Percentiles rank a stretch among this genome's conserved stretches.
phyloP scores from a whole-genome alignment of 2,888 invertebrate species.

The Vanessa cardui region DNA sequence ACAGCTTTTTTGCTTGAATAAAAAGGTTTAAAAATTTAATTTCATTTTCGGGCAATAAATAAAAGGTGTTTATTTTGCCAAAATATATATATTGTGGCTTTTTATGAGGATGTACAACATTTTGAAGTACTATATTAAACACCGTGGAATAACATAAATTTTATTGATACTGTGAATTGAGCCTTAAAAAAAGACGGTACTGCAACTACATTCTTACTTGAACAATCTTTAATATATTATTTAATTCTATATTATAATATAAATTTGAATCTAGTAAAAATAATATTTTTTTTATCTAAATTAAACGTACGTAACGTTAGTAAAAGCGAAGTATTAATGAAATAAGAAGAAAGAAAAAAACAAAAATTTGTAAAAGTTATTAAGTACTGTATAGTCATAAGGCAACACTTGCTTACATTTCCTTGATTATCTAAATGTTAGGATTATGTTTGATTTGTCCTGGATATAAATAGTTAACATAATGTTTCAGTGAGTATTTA shows the following conservation, averaged over 20 bases:
- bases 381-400: conserved; percentile 39
- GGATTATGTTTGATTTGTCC: conserved; percentile 78
- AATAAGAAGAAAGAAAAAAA: neutral
- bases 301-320: neutral
- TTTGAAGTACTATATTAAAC: too few species aligned
- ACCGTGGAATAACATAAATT: neutral
- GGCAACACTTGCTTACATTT: conserved; percentile 69
- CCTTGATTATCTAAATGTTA: conserved; percentile 77
- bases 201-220: too few species aligned
- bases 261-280: neutral
- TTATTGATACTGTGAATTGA: neutral
- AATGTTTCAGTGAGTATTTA: conserved; percentile 80
- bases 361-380: conserved; percentile 31
- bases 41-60: too few species aligned
- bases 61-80: too few species aligned
- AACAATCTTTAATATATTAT: too few species aligned
- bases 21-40: too few species aligned
- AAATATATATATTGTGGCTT: too few species aligned
- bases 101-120: too few species aligned
- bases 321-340: neutral
- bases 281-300: neutral
- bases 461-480: conserved; percentile 68
- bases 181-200: neutral
- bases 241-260: too few species aligned
- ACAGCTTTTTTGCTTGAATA: too few species aligned